Evolutionary conservation across 37 sponge, comb jelly and placozoan species (phyloP).

Genomic region (Hexactinellida sp.): DNA sequence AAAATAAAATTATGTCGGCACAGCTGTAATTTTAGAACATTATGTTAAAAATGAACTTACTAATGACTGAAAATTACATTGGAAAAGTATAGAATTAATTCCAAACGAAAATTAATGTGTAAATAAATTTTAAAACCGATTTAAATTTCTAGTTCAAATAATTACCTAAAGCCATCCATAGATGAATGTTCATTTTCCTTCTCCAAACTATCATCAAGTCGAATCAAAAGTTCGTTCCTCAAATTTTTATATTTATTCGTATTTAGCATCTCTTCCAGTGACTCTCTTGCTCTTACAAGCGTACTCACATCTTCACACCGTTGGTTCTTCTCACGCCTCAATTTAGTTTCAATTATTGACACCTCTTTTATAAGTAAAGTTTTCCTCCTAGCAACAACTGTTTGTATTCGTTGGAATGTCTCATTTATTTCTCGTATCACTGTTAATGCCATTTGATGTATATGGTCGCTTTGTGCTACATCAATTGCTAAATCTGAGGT

Average conservation of each 20-base stretch:
- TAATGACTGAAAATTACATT: too few species aligned
- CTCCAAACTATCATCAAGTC: background rate
- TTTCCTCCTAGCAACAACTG: background rate
- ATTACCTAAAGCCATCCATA: background rate
- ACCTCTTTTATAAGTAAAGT: background rate
- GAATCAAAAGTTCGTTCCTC: background rate
- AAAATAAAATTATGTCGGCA: too few species aligned
- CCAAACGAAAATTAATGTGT: too few species aligned
- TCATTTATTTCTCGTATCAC: background rate
- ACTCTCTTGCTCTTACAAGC: background rate
- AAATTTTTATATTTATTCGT: background rate
- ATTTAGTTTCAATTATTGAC: background rate
- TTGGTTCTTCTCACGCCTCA: background rate
- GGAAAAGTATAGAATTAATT: too few species aligned
- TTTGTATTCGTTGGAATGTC: background rate
- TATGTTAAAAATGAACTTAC: too few species aligned
- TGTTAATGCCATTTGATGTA: background rate
- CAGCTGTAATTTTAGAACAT: too few species aligned
- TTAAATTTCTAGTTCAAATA: too few species aligned
- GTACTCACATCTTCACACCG: background rate
- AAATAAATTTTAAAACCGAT: too few species aligned
- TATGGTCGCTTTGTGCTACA: background rate
- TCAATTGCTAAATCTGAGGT: background rate
- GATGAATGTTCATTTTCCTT: background rate
- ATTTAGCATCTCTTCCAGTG: background rate